A percentile compares a stretch with the other conserved stretches of the same genome.
Evolutionary conservation across 2,888 invertebrate genomes (phyloP).

Genomic region (Creontiades dilutus): DNA sequence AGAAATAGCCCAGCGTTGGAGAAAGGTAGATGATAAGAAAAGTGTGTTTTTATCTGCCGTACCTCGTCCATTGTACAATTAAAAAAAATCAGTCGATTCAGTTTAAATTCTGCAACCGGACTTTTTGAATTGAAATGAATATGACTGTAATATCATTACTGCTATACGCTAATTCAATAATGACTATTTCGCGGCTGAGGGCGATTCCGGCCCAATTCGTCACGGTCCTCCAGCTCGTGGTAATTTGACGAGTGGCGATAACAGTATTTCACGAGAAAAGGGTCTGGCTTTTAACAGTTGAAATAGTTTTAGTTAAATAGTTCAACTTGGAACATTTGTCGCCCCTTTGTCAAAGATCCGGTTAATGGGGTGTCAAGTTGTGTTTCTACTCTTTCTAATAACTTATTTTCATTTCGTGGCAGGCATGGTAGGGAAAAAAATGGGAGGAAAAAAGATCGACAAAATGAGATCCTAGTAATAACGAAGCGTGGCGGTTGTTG

Average conservation of each 20-base stretch:
- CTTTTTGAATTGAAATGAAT: no score
- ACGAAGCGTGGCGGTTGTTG: conserved; percentile 27
- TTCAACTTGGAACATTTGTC: conserved; percentile 7
- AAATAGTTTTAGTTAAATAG: neutral
- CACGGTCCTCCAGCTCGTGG: neutral
- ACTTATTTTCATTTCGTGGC: conserved; percentile 13
- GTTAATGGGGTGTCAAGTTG: conserved; percentile 18
- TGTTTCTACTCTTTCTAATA: conserved; percentile 9
- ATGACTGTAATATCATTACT: no score
- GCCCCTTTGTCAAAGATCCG: neutral
- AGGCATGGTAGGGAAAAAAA: neutral
- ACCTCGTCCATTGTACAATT: no score
- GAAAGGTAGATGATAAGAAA: no score
- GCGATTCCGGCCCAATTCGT: no score
- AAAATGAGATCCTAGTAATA: conserved; percentile 29
- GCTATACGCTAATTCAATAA: no score
- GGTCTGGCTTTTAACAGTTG: neutral
- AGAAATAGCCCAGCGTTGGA: no score
- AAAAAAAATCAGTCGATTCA: no score
- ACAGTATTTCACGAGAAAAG: neutral
- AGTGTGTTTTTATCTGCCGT: no score
- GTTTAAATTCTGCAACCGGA: no score
- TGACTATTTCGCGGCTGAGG: no score
- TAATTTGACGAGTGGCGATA: neutral
- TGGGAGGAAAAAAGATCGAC: neutral